Evolutionary conservation across 2,113 vertebrate genomes (phyloP), one percentile per base, ranked within the genome.

Genomic region (Boleophthalmus pectinirostris): DNA sequence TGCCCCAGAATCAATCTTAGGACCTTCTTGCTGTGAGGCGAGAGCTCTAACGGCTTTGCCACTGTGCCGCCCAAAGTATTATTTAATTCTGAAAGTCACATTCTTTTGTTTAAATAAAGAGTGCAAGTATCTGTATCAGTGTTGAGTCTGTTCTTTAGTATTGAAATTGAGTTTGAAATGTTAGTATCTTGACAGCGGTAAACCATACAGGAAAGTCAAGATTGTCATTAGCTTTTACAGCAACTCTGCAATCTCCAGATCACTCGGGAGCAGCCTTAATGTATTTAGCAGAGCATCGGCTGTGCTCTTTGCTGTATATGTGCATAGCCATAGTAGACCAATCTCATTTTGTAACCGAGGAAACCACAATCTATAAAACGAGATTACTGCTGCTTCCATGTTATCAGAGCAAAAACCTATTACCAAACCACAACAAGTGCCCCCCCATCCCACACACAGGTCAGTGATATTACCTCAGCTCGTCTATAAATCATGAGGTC

Each of bases 291-390:
- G 23, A 58, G 15, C 56, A 58, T 25, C 25, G 23, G 56, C 24
- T 13, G 24, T 13, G 24, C 56, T 15, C 56, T 58, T 23, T 58
- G 23, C 21, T 54, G 12, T 7, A 15, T 58, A 23, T 14, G 56
- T 43, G 9, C 38, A 43, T 43, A 38, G 35, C 35, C 56, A 57
- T 57, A 14, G 56, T 25, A 14, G 56, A 58, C 56, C 56, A 58
- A 58, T 58, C 56, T 58, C 56, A 24, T 58, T 54, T 54, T 10
- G 20, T 58, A 21, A 58, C 25, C 16, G 25, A 61, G 86, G 82
- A 75, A 88, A 85, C 82, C 85, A 82, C 89, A 80, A 71, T 79
- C 73, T 43, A 80, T 76, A 78, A 78, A 76, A 84, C 57, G 73
- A 75, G 84, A 82, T 87, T 85, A 86, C 73, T 87, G 60, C 33